These are phyloP conservation scores for Caenorhabditis wallacei DNA, from an alignment of 2,888 invertebrate genomes.

Conservation along the genomic window DNA sequence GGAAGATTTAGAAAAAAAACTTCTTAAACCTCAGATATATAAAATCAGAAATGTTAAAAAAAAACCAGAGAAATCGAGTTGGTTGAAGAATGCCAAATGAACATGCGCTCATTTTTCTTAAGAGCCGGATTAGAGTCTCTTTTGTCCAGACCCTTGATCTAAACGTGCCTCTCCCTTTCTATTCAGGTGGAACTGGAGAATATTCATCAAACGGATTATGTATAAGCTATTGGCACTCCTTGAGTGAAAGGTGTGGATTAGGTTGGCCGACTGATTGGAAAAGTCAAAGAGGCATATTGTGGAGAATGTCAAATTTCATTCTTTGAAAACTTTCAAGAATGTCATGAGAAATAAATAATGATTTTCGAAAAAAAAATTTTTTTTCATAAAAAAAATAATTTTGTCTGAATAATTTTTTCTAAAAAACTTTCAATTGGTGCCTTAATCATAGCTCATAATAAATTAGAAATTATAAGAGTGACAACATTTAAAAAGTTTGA, in stretches of 20 bases:
- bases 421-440: too few species aligned
- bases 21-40: too few species aligned
- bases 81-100: constrained; percentile 2
- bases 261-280: background rate
- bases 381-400: too few species aligned
- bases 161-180: constrained; percentile 3
- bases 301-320: background rate
- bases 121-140: constrained; percentile 39
- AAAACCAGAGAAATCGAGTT: background rate
- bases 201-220: constrained; percentile 38
- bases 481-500: too few species aligned
- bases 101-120: constrained; percentile 13
- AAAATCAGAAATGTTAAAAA: background rate
- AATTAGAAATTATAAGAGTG: too few species aligned
- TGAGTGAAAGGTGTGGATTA: constrained; percentile 1
- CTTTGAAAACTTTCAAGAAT: background rate
- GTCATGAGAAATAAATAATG: background rate
- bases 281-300: background rate
- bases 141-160: constrained; percentile 26
- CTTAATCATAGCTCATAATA: too few species aligned
- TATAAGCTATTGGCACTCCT: constrained; percentile 17
- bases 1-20: background rate
- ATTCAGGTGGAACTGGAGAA: constrained; percentile 46
- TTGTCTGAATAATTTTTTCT: too few species aligned
- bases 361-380: too few species aligned